Conservation (phyloP, 2,888 invertebrate species). For the Drosophila engyochracea region DNA sequence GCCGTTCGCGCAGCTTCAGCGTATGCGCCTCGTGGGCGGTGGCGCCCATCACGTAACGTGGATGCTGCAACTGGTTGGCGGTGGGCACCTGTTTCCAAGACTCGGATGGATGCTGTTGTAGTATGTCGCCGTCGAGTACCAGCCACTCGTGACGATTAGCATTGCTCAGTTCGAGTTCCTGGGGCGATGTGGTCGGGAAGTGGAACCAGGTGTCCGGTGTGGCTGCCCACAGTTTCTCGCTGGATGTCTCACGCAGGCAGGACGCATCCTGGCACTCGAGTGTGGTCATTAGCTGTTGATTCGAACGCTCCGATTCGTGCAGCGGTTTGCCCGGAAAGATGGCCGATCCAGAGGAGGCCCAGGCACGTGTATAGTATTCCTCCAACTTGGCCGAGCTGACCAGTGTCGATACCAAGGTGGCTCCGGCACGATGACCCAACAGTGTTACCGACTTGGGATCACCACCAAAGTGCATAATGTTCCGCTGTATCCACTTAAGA, state of each 20-base stretch:
- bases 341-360: conserved; percentile 92
- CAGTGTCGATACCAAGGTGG: conserved; percentile 92
- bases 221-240: conserved; percentile 88
- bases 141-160: conserved; percentile 90
- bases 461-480: conserved; percentile 94
- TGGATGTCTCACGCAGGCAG: conserved; percentile 87
- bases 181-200: conserved; percentile 87
- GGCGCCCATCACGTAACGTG: conserved; percentile 89
- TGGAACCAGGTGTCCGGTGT: conserved; percentile 91
- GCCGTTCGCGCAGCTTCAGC: conserved; percentile 87
- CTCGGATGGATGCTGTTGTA: conserved; percentile 89
- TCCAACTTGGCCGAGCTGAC: conserved; percentile 87
- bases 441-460: conserved; percentile 92
- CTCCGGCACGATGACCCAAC: conserved; percentile 94
- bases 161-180: conserved; percentile 86
- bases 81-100: conserved; percentile 87
- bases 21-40: conserved; percentile 91
- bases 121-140: conserved; percentile 90
- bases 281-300: conserved; percentile 87
- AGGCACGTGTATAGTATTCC: conserved; percentile 90
- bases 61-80: conserved; percentile 75
- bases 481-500: conserved; percentile 92
- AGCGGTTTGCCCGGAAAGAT: conserved; percentile 89
- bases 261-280: conserved; percentile 87
- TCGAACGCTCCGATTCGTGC: conserved; percentile 87